Percentiles rank a stretch among this genome's conserved stretches.
These are phyloP conservation scores for Pachliopta kotzebuea DNA, from an alignment of 2,888 invertebrate genomes.

Conservation along the genomic window DNA sequence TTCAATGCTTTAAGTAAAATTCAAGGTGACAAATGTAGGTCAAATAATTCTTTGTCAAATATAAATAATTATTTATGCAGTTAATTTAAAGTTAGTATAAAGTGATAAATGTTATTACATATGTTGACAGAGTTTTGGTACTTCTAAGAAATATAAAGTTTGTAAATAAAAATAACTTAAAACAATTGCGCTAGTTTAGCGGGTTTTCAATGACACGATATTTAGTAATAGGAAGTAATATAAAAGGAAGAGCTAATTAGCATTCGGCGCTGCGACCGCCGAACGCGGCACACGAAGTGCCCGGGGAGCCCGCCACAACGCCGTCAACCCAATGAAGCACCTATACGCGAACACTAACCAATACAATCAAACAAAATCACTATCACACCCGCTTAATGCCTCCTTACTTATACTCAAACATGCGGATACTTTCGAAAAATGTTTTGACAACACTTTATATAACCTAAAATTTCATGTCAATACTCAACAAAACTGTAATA, in stretches of 20 bases:
- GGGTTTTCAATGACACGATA: constrained; percentile 37
- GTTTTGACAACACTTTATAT: constrained; percentile 76
- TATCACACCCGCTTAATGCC: constrained; percentile 36
- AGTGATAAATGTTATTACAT: background rate
- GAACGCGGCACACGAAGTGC: constrained; percentile 61
- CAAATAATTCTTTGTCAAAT: constrained; percentile 50
- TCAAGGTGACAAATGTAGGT: constrained; percentile 43
- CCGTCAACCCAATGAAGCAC: constrained; percentile 34
- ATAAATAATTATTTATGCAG: constrained; percentile 44
- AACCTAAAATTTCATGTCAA: constrained; percentile 77
- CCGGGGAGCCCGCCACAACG: constrained; percentile 42
- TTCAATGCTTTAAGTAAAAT: constrained; percentile 41
- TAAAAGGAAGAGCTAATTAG: constrained; percentile 73
- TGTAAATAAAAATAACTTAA: constrained; percentile 31
- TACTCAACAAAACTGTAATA: constrained; percentile 53
- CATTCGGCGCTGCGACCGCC: constrained; percentile 63
- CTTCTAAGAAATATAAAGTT: constrained; percentile 28
- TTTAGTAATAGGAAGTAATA: constrained; percentile 63
- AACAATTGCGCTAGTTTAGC: constrained; percentile 19
- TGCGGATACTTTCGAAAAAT: constrained; percentile 37
- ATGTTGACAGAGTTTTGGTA: background rate
- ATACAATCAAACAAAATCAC: constrained; percentile 11
- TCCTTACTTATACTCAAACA: constrained; percentile 39
- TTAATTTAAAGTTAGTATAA: constrained; percentile 45
- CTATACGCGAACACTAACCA: constrained; percentile 8